Conservation (phyloP, 1,140 invertebrate genomes). For the Neodiprion virginianus region DNA sequence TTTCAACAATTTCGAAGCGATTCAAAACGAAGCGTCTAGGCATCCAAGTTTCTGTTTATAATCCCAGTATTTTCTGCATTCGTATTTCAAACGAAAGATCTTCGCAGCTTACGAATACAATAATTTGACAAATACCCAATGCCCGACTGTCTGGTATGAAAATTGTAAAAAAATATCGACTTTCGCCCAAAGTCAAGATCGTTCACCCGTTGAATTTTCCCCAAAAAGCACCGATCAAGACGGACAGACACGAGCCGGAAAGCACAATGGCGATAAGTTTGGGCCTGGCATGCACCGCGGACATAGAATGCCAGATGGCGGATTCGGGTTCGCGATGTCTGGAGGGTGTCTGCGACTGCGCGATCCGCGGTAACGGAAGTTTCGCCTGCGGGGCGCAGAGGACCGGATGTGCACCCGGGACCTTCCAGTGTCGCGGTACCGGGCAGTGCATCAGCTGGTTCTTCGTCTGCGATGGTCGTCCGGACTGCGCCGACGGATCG, state of each 20-base stretch:
- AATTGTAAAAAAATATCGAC: no score
- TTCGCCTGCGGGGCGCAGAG: constrained; percentile 71
- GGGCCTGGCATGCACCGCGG: constrained; percentile 75
- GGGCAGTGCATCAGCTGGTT: constrained; percentile 89
- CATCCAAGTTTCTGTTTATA: no score
- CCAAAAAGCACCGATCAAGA: constrained; percentile 37
- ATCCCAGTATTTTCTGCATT: no score
- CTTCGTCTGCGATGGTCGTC: constrained; percentile 92
- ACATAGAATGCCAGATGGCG: constrained; percentile 79
- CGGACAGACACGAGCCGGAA: constrained; percentile 59
- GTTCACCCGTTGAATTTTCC: not conserved
- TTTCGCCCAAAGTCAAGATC: no score
- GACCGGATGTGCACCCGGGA: constrained; percentile 80
- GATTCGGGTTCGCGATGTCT: constrained; percentile 81
- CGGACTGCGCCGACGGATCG: constrained; percentile 84
- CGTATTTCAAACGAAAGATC: no score
- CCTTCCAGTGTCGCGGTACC: constrained; percentile 83
- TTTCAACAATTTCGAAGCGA: no score
- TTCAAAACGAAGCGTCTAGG: no score
- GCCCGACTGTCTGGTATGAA: no score
- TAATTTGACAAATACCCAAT: no score
- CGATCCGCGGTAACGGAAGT: constrained; percentile 59
- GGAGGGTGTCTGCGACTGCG: constrained; percentile 82
- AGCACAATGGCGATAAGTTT: constrained; percentile 72
- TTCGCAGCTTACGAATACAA: no score